These are phyloP conservation scores for Psococerastis gibbosa DNA, from an alignment of 2,888 invertebrate species.

Conservation along the genomic window DNA sequence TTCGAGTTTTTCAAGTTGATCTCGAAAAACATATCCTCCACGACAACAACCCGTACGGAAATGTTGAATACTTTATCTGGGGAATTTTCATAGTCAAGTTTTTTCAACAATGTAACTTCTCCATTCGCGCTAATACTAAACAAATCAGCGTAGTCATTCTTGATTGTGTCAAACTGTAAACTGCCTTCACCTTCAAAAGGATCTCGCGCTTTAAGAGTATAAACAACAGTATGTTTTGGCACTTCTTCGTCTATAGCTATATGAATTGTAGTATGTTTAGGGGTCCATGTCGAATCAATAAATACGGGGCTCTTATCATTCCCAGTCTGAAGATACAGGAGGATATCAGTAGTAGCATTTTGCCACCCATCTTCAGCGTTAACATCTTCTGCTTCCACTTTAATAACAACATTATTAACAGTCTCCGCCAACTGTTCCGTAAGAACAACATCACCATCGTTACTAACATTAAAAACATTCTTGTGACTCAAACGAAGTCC, in stretches of 20 bases:
- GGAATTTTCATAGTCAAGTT: conserved; percentile 60
- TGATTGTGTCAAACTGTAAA: conserved; percentile 29
- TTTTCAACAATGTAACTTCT: conserved; percentile 48
- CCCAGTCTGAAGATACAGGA: conserved; percentile 57
- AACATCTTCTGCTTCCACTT: conserved; percentile 45
- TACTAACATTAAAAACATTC: conserved; percentile 29
- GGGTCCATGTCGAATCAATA: conserved; percentile 50
- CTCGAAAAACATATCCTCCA: background rate
- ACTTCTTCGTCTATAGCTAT: conserved; percentile 55
- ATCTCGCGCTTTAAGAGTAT: conserved; percentile 50
- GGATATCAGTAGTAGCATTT: conserved; percentile 45
- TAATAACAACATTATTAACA: conserved; percentile 54
- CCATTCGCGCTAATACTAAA: conserved; percentile 37
- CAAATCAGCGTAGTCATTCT: conserved; percentile 23
- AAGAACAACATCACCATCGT: conserved; percentile 48
- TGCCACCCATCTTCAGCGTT: conserved; percentile 49
- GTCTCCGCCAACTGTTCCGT: conserved; percentile 48
- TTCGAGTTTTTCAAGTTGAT: background rate
- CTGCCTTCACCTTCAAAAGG: conserved; percentile 43
- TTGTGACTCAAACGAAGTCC: conserved; percentile 26
- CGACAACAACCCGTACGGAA: background rate
- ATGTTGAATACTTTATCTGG: conserved; percentile 30
- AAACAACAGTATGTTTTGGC: conserved; percentile 49
- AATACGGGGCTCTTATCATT: conserved; percentile 59
- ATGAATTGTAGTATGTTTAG: conserved; percentile 43